Conservation (phyloP, 2,797 vertebrate species). For the Phataginus tricuspis region DNA sequence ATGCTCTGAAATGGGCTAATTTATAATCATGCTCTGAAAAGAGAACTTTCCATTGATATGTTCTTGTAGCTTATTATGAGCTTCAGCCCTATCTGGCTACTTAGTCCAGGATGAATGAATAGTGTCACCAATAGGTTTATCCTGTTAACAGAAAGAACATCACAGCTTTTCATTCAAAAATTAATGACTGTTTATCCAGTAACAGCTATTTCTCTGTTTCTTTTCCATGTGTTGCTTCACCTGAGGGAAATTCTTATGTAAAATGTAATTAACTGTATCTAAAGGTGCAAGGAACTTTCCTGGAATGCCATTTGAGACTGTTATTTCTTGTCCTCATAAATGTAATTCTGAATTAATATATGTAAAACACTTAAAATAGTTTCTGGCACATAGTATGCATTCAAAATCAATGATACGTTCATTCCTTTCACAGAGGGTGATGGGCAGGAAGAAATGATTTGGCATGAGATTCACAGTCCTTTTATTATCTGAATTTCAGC, state of each 20-base stretch:
- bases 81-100: background rate
- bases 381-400: background rate
- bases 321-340: background rate
- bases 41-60: background rate
- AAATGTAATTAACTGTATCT: slow-evolving; percentile 2
- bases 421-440: background rate
- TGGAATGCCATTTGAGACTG: background rate
- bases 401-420: background rate
- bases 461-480: background rate
- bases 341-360: slow-evolving; percentile 2
- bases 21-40: background rate
- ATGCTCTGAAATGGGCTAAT: background rate
- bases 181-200: background rate
- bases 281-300: background rate
- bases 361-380: background rate
- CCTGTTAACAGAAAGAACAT: background rate
- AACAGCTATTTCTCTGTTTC: background rate
- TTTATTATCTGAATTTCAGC: background rate
- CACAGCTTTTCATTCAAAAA: background rate
- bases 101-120: background rate
- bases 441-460: background rate
- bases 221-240: background rate
- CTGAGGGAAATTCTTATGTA: background rate
- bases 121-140: background rate
- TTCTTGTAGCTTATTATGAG: background rate